These are phyloP conservation scores for Dolomedes plantarius DNA, from an alignment of 2,888 invertebrate genomes.

Conservation along the genomic window DNA sequence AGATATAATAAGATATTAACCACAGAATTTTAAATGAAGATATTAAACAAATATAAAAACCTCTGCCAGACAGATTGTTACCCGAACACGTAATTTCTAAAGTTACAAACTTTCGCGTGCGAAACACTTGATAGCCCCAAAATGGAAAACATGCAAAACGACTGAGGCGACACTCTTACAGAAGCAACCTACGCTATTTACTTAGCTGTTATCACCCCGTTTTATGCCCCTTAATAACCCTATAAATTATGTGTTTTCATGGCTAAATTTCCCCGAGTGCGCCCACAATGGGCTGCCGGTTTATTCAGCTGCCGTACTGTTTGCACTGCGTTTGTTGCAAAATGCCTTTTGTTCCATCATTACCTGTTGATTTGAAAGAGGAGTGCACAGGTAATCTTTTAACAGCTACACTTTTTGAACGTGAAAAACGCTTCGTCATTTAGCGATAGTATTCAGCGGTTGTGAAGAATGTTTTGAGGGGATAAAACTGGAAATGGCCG, in stretches of 20 bases:
- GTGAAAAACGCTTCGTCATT: background rate
- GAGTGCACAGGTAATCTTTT: background rate
- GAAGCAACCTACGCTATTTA: background rate
- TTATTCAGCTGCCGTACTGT: slow-evolving; percentile 1
- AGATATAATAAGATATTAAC: no score
- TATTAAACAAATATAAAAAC: no score
- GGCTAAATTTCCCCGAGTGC: slow-evolving; percentile 1
- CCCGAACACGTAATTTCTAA: no score
- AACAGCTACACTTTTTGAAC: background rate
- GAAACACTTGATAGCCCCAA: background rate
- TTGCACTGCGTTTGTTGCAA: background rate
- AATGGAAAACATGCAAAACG: background rate
- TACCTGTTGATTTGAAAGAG: slow-evolving; percentile 1
- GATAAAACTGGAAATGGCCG: no score
- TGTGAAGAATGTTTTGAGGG: no score
- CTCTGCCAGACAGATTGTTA: no score
- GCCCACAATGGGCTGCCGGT: background rate
- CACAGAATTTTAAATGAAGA: no score
- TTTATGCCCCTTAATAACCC: background rate
- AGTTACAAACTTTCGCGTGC: background rate
- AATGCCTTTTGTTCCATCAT: background rate
- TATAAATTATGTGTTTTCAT: background rate
- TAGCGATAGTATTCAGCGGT: no score
- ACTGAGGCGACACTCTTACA: background rate
- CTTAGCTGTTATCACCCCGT: background rate